phyloP scores from a whole-genome alignment of 2,113 vertebrate species.

The Pterophyllum scalare region DNA sequence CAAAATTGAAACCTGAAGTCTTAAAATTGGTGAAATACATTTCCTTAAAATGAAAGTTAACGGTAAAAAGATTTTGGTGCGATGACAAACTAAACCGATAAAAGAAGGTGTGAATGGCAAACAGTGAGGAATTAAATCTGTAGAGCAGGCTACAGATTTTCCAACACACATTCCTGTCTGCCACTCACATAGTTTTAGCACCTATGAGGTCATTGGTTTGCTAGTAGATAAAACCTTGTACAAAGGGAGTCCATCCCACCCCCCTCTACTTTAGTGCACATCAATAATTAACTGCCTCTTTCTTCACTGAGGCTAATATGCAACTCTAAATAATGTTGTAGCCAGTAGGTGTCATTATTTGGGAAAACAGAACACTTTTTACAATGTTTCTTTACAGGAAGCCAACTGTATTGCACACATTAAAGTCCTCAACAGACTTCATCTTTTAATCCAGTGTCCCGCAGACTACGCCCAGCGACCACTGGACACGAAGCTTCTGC shows the following conservation, averaged over 20 bases:
- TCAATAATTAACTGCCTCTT: slow-evolving; percentile 30
- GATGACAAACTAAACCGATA: neutral
- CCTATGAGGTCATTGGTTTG: slow-evolving; percentile 21
- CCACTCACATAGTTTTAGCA: slow-evolving; percentile 27
- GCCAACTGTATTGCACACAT: slow-evolving; percentile 53
- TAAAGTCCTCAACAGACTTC: slow-evolving; percentile 43
- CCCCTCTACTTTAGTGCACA: slow-evolving; percentile 28
- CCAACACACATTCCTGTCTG: neutral
- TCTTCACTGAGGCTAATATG: slow-evolving; percentile 17
- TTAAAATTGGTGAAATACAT: slow-evolving; percentile 9
- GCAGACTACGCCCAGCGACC: slow-evolving; percentile 90
- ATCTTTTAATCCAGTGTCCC: neutral
- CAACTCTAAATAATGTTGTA: slow-evolving; percentile 31
- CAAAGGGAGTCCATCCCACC: slow-evolving; percentile 26
- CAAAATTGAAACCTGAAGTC: neutral
- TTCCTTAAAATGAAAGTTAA: slow-evolving; percentile 14
- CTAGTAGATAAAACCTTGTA: slow-evolving; percentile 24
- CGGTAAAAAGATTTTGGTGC: neutral
- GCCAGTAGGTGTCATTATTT: slow-evolving; percentile 17
- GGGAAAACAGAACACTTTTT: slow-evolving; percentile 7
- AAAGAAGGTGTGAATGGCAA: neutral
- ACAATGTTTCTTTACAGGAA: slow-evolving; percentile 27
- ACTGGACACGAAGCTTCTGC: slow-evolving; percentile 93
- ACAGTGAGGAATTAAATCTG: neutral
- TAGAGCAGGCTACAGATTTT: neutral